phyloP scores from a whole-genome alignment of 2,888 invertebrate genomes.

The Sclerodermus sp. region DNA sequence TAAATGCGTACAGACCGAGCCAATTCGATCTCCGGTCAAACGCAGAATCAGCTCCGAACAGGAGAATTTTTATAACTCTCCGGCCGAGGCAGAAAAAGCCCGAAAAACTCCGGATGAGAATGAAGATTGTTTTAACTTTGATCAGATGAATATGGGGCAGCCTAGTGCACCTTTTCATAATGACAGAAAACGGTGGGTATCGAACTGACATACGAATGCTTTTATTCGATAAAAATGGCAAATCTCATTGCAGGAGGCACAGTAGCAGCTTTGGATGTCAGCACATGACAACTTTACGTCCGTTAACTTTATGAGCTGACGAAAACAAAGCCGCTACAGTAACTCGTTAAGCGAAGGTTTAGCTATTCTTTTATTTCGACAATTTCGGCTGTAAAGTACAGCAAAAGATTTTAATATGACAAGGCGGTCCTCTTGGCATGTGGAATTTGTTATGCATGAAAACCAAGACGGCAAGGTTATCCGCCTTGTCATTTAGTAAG shows the following conservation, averaged over 20 bases:
- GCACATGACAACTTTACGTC: slow-evolving; percentile 50
- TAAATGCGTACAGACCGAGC: slow-evolving; percentile 57
- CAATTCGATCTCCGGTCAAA: slow-evolving; percentile 50
- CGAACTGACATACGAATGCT: no score
- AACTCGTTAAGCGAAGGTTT: slow-evolving; percentile 23
- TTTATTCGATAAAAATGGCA: no score
- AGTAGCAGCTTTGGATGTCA: slow-evolving; percentile 54
- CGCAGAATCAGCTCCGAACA: slow-evolving; percentile 51
- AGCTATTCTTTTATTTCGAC: slow-evolving; percentile 32
- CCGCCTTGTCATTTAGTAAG: slow-evolving; percentile 44
- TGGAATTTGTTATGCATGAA: slow-evolving; percentile 59
- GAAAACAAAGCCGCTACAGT: slow-evolving; percentile 24
- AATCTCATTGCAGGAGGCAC: slow-evolving; percentile 47
- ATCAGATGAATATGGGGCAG: slow-evolving; percentile 43
- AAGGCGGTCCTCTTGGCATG: slow-evolving; percentile 56
- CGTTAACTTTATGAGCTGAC: slow-evolving; percentile 48
- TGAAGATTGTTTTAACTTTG: slow-evolving; percentile 45
- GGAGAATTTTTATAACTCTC: slow-evolving; percentile 46
- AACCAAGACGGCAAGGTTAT: slow-evolving; percentile 53
- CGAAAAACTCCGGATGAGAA: slow-evolving; percentile 25
- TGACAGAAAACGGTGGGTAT: slow-evolving; percentile 51
- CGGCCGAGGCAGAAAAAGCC: slow-evolving; percentile 25
- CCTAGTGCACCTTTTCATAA: slow-evolving; percentile 47
- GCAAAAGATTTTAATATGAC: slow-evolving; percentile 17
- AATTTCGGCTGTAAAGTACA: slow-evolving; percentile 4